Evolutionary conservation across 2,888 invertebrate species (phyloP), one percentile per base, ranked within the genome.

Genomic region (Agrotis exclamationis): DNA sequence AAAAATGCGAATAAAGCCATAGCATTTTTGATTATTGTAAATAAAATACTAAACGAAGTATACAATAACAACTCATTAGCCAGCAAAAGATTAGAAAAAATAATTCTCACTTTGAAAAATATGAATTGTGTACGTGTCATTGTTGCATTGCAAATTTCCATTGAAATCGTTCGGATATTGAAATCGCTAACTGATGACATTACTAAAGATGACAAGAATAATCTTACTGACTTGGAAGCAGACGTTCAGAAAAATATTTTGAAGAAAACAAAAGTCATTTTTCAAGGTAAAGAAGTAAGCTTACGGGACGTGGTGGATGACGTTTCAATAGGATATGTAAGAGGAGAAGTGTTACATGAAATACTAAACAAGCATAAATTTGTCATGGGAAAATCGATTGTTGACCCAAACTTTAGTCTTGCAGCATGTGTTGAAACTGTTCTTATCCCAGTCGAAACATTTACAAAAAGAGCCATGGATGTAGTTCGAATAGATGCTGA

Each of bases 241-340:
- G 58, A 70, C 3, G 54, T 70, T 14, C 74, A 70, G 24, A 57
- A n/a, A 22, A 51, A 56, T 20, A 22, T 81, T 14, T 53, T 73
- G 13, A 13, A 69, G n/a, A 57, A 72, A 1, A 47, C 70, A 33
- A 16, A 44, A 50, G 45, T 80, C 4, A 53, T 60, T 20, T 81
- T 79, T 57, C 80, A 76, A 63, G 80, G 60, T 5, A 14, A 70
- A 47, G 44, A 60, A 51, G 54, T 77, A 3, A 33, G 39, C 7
- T 56, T 79, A 59, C 11, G 59, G 24, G n/a, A 68, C 20, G 11
- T 79, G 2, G 9, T 81, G 11, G 74, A 72, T 18, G 39, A 74
- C 9, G 22, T 45, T 16, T 57, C 74, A 3, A 56, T 54, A 7
- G 18, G 0, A 9, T 64, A 54, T 33, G 47, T 80, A 3, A 57